A percentile compares a stretch with the other conserved stretches of the same genome.
phyloP scores from a whole-genome alignment of 2,113 vertebrate genomes.

The Boulengeromyrus knoepffleri region DNA sequence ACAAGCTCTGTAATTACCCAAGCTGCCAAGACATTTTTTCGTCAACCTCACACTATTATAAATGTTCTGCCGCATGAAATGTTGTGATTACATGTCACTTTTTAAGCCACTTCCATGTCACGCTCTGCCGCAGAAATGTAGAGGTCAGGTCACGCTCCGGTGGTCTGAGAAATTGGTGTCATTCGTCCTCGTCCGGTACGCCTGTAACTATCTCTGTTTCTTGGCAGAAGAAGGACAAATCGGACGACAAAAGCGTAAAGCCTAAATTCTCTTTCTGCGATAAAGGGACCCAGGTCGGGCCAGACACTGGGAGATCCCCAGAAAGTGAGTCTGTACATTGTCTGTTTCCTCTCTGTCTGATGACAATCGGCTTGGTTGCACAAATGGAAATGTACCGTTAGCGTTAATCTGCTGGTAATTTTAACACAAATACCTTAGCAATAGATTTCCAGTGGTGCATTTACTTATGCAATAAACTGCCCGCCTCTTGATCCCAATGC shows the following conservation, averaged over 20 bases:
- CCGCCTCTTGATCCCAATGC: neutral
- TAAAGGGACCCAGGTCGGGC: constrained; percentile 55
- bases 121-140: neutral
- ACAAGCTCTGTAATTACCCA: neutral
- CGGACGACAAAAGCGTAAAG: constrained; percentile 58
- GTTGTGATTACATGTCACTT: neutral
- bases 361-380: neutral
- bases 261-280: constrained; percentile 46
- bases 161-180: neutral
- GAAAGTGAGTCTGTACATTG: constrained; percentile 47
- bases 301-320: constrained; percentile 44
- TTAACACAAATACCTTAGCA: neutral
- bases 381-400: neutral
- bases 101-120: neutral
- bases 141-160: neutral
- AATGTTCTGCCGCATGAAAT: neutral
- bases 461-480: neutral
- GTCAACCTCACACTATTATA: neutral
- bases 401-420: neutral
- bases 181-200: neutral
- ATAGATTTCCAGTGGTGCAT: neutral
- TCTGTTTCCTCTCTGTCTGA: neutral
- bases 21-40: neutral
- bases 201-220: neutral
- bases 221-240: constrained; percentile 60